Conservation (phyloP, 2,113 vertebrate species). For the Corvus hawaiiensis region DNA sequence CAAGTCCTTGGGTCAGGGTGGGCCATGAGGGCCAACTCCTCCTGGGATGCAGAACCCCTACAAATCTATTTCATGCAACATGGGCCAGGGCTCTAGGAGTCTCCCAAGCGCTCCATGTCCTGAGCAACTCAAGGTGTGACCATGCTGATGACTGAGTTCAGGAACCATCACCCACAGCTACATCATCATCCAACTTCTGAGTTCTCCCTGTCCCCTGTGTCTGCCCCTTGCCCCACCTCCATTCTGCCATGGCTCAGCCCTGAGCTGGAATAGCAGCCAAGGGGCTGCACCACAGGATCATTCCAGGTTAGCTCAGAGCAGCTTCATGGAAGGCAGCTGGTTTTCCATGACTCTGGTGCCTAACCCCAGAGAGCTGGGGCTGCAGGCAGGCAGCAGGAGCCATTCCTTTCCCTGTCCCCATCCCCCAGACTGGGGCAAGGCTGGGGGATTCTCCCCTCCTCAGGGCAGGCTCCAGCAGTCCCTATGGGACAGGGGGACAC, state of each 20-base stretch:
- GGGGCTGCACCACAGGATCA: fast-evolving
- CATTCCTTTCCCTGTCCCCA: not conserved
- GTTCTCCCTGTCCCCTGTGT: fast-evolving
- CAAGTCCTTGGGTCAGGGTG: not conserved
- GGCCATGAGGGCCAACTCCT: not conserved
- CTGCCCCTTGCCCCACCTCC: fast-evolving
- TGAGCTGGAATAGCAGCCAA: not conserved
- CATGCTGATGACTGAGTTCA: not conserved
- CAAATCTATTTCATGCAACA: not conserved
- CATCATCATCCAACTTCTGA: too few species aligned
- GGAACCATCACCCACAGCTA: not conserved
- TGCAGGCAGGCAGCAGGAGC: not conserved
- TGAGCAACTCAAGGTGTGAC: not conserved
- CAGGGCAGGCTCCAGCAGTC: not conserved
- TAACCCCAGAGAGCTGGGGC: not conserved
- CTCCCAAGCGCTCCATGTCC: not conserved
- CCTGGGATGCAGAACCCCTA: not conserved
- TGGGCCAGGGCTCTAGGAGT: fast-evolving
- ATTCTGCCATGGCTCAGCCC: not conserved
- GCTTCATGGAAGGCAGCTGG: not conserved
- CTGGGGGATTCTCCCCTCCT: not conserved
- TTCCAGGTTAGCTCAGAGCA: not conserved
- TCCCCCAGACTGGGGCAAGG: fast-evolving
- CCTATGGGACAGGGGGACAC: not conserved
- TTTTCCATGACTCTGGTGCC: not conserved